phyloP scores from a whole-genome alignment of 1,140 invertebrate genomes.

The Plodia interpunctella region DNA sequence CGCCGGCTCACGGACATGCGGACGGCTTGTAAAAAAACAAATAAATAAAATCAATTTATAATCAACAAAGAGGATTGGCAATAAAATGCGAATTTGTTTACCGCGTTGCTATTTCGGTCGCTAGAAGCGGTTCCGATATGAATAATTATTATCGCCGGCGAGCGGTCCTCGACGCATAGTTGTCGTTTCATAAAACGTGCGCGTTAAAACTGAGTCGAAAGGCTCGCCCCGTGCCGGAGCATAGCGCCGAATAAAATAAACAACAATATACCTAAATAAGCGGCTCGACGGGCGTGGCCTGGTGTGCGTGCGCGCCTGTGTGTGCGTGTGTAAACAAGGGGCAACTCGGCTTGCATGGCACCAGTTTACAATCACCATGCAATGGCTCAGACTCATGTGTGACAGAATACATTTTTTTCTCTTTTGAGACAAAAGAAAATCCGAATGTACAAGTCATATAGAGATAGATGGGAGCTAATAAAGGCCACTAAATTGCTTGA shows the following conservation, averaged over 20 bases:
- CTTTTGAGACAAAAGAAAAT: too few relatives aligned
- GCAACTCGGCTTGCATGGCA: constrained; percentile 48
- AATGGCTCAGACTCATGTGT: constrained; percentile 14
- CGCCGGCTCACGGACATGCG: constrained; percentile 37
- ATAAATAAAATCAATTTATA: constrained; percentile 30
- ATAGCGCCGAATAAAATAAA: constrained; percentile 78
- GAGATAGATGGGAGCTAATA: too few relatives aligned
- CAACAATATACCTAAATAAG: constrained; percentile 78
- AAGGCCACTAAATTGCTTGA: too few relatives aligned
- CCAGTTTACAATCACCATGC: constrained; percentile 19
- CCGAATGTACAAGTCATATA: too few relatives aligned
- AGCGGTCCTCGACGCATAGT: constrained; percentile 72
- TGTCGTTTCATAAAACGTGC: constrained; percentile 76
- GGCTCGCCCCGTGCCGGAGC: constrained; percentile 74
- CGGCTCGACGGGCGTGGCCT: constrained; percentile 66
- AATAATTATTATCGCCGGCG: constrained; percentile 67
- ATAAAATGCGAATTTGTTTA: constrained; percentile 66
- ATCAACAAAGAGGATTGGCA: constrained; percentile 29
- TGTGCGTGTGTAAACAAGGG: constrained; percentile 77
- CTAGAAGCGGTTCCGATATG: constrained; percentile 56
- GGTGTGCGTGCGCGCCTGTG: constrained; percentile 59
- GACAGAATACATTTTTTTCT: background rate
- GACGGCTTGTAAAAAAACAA: constrained; percentile 35
- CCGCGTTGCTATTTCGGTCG: constrained; percentile 61
- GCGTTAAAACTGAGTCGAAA: constrained; percentile 77